Conservation (phyloP, 64 coral and sea anemone genomes). For the Montipora cactus region DNA sequence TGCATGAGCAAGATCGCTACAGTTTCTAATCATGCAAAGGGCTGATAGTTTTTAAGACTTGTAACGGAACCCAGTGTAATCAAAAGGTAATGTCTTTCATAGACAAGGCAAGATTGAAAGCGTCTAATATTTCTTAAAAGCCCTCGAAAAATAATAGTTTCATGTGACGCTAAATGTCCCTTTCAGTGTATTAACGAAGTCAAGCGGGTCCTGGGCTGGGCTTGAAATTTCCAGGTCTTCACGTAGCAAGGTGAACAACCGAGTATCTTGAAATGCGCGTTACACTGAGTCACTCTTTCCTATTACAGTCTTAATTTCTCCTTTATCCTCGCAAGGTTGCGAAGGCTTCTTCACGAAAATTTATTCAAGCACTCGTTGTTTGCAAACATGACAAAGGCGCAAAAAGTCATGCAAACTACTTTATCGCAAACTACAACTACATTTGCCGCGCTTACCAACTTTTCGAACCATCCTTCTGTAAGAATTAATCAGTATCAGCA, state of each 20-base stretch:
- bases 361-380: slow-evolving; percentile 32
- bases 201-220: neutral
- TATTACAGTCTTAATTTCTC: neutral
- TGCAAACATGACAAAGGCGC: slow-evolving; percentile 22
- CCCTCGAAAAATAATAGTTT: neutral
- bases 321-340: neutral
- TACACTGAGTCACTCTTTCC: too few relatives aligned
- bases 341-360: neutral
- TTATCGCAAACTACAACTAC: neutral
- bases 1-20: too few relatives aligned
- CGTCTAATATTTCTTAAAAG: neutral
- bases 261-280: too few relatives aligned
- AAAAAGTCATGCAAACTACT: slow-evolving; percentile 27
- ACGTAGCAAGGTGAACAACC: neutral
- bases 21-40: too few relatives aligned
- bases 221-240: neutral
- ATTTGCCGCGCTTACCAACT: neutral
- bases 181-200: neutral
- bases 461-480: neutral
- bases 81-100: too few relatives aligned
- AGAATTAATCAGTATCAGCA: neutral
- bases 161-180: neutral
- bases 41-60: too few relatives aligned
- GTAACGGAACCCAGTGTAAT: too few relatives aligned
- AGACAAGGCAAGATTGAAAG: neutral